Percentiles rank a stretch among this genome's conserved stretches.
Evolutionary conservation across 2,888 invertebrate genomes (phyloP).

Genomic region (Amphipyra berbera): DNA sequence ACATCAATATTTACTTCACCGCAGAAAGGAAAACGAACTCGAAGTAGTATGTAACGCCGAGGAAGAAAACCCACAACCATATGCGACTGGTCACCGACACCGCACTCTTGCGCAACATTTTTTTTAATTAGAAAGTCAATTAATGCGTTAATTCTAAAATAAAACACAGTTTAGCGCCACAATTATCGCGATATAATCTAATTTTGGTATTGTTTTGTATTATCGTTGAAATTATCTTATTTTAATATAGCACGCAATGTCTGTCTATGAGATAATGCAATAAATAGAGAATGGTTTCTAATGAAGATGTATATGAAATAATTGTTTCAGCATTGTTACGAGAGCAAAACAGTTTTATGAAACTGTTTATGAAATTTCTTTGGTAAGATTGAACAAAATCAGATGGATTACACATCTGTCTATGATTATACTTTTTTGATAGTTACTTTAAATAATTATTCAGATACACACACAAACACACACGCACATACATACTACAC

Average conservation of each 20-base stretch:
- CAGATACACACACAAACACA: too few species aligned
- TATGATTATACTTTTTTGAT: too few species aligned
- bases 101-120: constrained; percentile 39
- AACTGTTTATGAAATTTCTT: constrained; percentile 32
- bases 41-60: constrained; percentile 5
- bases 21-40: constrained; percentile 12
- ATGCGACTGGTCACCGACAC: constrained; percentile 11
- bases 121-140: constrained; percentile 54
- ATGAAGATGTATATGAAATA: constrained; percentile 34
- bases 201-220: constrained; percentile 51
- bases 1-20: constrained; percentile 2
- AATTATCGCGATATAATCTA: constrained; percentile 49
- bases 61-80: constrained; percentile 22
- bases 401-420: background rate
- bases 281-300: constrained; percentile 30
- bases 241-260: constrained; percentile 45
- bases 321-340: constrained; percentile 42
- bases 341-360: constrained; percentile 15
- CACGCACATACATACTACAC: too few species aligned
- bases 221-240: constrained; percentile 53
- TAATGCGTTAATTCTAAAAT: constrained; percentile 33
- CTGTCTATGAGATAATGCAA: constrained; percentile 27
- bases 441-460: too few species aligned
- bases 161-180: constrained; percentile 38
- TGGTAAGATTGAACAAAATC: background rate